Evolutionary conservation across 2,797 vertebrate species (phyloP).

Genomic region (Cetoscarus ocellatus): DNA sequence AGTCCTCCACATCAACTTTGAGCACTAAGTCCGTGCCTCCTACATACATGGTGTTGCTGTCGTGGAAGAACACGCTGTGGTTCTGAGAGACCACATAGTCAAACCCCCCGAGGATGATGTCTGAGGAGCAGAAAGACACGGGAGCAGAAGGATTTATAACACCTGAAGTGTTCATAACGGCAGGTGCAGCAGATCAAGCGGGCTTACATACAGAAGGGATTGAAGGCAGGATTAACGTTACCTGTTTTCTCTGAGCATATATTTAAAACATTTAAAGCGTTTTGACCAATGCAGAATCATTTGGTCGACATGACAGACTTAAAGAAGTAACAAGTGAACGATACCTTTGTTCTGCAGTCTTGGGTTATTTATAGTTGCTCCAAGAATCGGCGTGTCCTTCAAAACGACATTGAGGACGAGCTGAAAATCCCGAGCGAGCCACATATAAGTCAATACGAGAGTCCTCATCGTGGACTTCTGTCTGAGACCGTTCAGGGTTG

Average conservation of each 20-base stretch:
- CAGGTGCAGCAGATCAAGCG: too few relatives aligned
- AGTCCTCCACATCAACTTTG: slow-evolving; percentile 54
- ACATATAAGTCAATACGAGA: slow-evolving; percentile 1
- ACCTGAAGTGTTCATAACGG: neutral
- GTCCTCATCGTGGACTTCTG: slow-evolving; percentile 38
- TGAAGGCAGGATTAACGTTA: neutral
- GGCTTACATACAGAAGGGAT: neutral
- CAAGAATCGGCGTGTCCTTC: slow-evolving; percentile 51
- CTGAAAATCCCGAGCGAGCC: slow-evolving; percentile 20
- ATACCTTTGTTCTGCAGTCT: slow-evolving; percentile 66
- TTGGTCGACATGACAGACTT: neutral
- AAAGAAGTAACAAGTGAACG: neutral
- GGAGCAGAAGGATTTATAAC: neutral
- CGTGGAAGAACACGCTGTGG: slow-evolving; percentile 71
- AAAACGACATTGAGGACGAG: neutral
- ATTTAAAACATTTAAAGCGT: neutral
- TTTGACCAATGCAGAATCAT: rapidly evolving
- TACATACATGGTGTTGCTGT: slow-evolving; percentile 66
- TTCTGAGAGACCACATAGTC: slow-evolving; percentile 54
- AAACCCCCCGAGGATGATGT: slow-evolving; percentile 10
- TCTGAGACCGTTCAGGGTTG: neutral
- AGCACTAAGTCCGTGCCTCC: slow-evolving; percentile 73
- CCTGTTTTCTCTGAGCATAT: neutral
- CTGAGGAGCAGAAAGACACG: slow-evolving; percentile 32
- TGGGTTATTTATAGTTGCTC: slow-evolving; percentile 43